These are phyloP conservation scores for Bos taurus DNA, from an alignment of 2,113 vertebrate species.

Conservation along the genomic window DNA sequence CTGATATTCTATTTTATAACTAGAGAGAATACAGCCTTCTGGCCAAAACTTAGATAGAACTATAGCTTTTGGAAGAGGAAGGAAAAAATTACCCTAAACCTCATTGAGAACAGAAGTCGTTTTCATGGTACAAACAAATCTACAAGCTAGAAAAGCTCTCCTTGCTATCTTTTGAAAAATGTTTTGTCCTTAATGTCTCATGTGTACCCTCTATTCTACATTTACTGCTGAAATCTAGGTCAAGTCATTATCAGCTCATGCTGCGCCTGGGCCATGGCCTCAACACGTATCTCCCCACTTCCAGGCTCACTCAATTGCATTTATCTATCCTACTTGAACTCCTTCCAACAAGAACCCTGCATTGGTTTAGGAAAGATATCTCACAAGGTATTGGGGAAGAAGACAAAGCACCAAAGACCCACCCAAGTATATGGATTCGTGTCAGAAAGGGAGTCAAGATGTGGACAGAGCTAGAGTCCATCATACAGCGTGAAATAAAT, in stretches of 20 bases:
- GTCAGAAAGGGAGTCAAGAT: not conserved
- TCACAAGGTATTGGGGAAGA: not conserved
- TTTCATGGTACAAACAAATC: constrained; percentile 4
- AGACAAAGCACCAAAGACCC: not conserved
- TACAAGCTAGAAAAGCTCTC: not conserved
- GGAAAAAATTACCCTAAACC: not conserved
- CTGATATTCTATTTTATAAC: constrained; percentile 49
- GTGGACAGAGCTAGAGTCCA: not conserved
- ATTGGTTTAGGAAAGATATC: not conserved
- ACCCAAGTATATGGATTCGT: not conserved
- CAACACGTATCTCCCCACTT: not conserved
- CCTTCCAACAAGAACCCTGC: not conserved
- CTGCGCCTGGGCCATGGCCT: not conserved
- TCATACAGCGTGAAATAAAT: not conserved
- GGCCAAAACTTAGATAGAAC: constrained; percentile 9
- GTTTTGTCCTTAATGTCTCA: not conserved
- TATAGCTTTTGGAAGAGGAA: constrained; percentile 15
- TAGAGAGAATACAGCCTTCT: constrained; percentile 26
- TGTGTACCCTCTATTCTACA: not conserved
- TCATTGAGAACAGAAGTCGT: not conserved
- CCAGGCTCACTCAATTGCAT: not conserved
- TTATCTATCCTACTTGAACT: not conserved
- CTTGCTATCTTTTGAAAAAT: not conserved
- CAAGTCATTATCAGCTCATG: not conserved
- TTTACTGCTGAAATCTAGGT: not conserved